Evolutionary conservation across 1,140 invertebrate species (phyloP).

Genomic region (Aleiodes sp.): DNA sequence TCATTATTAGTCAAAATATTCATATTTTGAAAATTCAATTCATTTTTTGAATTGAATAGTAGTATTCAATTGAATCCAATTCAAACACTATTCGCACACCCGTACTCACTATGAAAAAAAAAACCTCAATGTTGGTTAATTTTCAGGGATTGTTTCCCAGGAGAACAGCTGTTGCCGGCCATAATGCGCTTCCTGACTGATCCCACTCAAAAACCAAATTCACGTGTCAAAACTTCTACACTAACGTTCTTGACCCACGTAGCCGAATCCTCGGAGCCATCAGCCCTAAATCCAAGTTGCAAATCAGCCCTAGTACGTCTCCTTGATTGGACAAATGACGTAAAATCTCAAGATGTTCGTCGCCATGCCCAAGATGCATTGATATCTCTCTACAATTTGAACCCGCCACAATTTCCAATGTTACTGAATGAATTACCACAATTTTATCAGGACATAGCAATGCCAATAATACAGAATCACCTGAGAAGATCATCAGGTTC

Average conservation of each 20-base stretch:
- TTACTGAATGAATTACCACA: conserved; percentile 84
- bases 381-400: conserved; percentile 88
- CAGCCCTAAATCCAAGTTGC: conserved; percentile 62
- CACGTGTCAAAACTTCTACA: conserved; percentile 82
- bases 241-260: conserved; percentile 80
- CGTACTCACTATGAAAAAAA: too few species aligned
- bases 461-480: conserved; percentile 84
- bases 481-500: conserved; percentile 73
- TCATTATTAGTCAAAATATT: too few species aligned
- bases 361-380: conserved; percentile 81
- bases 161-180: conserved; percentile 71
- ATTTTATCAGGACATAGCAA: conserved; percentile 82
- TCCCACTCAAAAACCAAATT: conserved; percentile 88
- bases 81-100: too few species aligned
- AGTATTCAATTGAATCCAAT: too few species aligned
- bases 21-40: not conserved
- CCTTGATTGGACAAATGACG: conserved; percentile 73
- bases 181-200: conserved; percentile 84
- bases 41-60: conserved; percentile 15
- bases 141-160: conserved; percentile 73
- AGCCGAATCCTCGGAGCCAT: conserved; percentile 68
- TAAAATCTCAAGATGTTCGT: conserved; percentile 81
- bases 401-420: conserved; percentile 86
- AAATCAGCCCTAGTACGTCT: conserved; percentile 75
- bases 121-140: too few species aligned